Conservation (phyloP, 1,140 invertebrate species). For the Philotrypesis tridentata region DNA sequence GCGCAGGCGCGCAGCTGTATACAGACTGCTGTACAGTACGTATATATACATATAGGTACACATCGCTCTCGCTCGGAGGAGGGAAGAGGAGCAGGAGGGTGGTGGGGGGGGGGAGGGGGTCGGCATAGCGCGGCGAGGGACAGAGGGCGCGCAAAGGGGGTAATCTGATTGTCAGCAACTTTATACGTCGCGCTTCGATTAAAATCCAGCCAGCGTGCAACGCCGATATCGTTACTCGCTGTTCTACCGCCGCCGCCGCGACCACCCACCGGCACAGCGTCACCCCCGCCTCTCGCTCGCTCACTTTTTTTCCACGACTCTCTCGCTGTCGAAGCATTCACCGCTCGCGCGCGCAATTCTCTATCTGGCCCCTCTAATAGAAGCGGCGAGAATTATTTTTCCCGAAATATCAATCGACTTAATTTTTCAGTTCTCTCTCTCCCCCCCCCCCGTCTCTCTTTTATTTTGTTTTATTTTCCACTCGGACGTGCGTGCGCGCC, state of each 20-base stretch:
- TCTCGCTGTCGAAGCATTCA: slow-evolving; percentile 10
- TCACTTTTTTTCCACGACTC: slow-evolving; percentile 47
- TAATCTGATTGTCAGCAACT: slow-evolving; percentile 73
- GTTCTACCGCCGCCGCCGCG: slow-evolving; percentile 35
- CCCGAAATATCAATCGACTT: slow-evolving; percentile 46
- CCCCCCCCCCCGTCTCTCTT: no score
- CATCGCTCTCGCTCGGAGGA: background rate
- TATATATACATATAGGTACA: slow-evolving; percentile 7
- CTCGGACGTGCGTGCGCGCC: background rate
- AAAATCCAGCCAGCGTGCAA: slow-evolving; percentile 70
- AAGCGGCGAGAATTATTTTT: slow-evolving; percentile 47
- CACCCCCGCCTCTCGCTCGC: slow-evolving; percentile 50
- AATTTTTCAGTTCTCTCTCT: slow-evolving; percentile 34
- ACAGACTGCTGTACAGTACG: no score
- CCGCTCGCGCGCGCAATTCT: background rate
- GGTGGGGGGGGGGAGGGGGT: background rate
- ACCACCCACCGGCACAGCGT: background rate
- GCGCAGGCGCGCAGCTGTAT: background rate
- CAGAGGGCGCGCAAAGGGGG: slow-evolving; percentile 51
- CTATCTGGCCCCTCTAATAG: slow-evolving; percentile 33
- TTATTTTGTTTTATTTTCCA: background rate
- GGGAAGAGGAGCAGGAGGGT: slow-evolving; percentile 21
- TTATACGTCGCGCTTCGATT: slow-evolving; percentile 72
- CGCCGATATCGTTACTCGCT: slow-evolving; percentile 66
- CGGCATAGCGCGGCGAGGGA: slow-evolving; percentile 10